Evolutionary conservation across 2,888 invertebrate genomes (phyloP).

Genomic region (Plebejus melissa): DNA sequence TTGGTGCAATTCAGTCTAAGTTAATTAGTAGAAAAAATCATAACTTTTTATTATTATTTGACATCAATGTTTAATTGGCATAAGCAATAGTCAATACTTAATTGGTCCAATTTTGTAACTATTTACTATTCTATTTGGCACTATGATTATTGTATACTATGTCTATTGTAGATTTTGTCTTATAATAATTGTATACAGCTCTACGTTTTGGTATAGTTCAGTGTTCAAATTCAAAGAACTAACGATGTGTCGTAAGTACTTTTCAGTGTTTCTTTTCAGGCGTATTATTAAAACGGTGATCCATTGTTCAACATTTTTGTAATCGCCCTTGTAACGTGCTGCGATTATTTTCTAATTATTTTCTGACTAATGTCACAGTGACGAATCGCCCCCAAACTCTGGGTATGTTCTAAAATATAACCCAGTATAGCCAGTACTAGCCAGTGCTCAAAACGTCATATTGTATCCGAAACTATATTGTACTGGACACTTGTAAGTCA

Average conservation of each 20-base stretch:
- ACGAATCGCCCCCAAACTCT: not conserved
- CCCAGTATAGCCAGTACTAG: not conserved
- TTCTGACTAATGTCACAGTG: not conserved
- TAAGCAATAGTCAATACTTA: not conserved
- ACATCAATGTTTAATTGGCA: not conserved
- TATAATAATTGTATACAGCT: not conserved
- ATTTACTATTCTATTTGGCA: not conserved
- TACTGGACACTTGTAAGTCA: too few species aligned
- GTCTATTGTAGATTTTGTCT: too few species aligned
- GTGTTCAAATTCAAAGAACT: slow-evolving; percentile 25
- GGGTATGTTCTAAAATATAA: not conserved
- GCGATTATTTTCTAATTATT: not conserved
- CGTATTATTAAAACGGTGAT: not conserved
- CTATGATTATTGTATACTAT: too few species aligned
- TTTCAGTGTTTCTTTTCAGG: slow-evolving; percentile 1
- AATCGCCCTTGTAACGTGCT: not conserved
- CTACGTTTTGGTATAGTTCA: slow-evolving; percentile 44
- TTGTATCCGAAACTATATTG: too few species aligned
- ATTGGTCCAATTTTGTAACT: not conserved
- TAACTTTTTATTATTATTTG: too few species aligned
- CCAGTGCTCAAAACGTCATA: too few species aligned
- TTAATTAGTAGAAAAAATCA: too few species aligned
- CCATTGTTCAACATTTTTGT: not conserved
- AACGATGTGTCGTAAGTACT: not conserved
- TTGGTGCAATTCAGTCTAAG: too few species aligned